These are phyloP conservation scores for Cantharis rustica DNA, from an alignment of 2,888 invertebrate species.

Conservation along the genomic window DNA sequence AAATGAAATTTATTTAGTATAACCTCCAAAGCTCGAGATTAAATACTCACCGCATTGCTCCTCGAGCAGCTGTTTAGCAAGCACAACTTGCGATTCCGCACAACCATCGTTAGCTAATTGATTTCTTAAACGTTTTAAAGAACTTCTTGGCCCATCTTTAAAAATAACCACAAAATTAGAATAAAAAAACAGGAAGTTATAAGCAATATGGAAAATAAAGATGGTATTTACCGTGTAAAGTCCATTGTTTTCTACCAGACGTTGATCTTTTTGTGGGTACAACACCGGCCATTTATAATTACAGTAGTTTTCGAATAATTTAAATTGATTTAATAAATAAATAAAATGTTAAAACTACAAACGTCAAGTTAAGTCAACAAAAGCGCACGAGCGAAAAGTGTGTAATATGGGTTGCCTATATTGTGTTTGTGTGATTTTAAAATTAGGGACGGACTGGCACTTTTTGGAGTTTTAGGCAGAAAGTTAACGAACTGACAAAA, in stretches of 20 bases:
- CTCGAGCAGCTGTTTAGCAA: slow-evolving; percentile 82
- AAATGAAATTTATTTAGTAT: slow-evolving; percentile 39
- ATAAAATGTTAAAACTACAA: slow-evolving; percentile 5
- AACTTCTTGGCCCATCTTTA: slow-evolving; percentile 70
- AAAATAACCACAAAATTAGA: background rate
- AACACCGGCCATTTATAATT: slow-evolving; percentile 59
- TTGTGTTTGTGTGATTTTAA: background rate
- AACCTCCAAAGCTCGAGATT: background rate
- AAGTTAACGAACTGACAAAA: too few relatives aligned
- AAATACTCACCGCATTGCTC: slow-evolving; percentile 71
- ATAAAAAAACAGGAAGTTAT: background rate
- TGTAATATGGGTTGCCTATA: background rate
- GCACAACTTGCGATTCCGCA: slow-evolving; percentile 85
- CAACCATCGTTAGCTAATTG: slow-evolving; percentile 88
- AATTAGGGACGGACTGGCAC: too few relatives aligned
- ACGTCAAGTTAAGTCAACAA: background rate
- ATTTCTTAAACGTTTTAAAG: slow-evolving; percentile 66
- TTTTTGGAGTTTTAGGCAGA: too few relatives aligned
- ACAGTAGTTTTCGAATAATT: background rate
- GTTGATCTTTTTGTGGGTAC: slow-evolving; percentile 61
- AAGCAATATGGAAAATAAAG: background rate
- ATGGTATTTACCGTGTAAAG: slow-evolving; percentile 67
- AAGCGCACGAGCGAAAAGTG: background rate
- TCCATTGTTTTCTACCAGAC: slow-evolving; percentile 77
- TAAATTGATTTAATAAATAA: background rate